Conservation (phyloP, 2,888 invertebrate species). For the Campoletis raptor region DNA sequence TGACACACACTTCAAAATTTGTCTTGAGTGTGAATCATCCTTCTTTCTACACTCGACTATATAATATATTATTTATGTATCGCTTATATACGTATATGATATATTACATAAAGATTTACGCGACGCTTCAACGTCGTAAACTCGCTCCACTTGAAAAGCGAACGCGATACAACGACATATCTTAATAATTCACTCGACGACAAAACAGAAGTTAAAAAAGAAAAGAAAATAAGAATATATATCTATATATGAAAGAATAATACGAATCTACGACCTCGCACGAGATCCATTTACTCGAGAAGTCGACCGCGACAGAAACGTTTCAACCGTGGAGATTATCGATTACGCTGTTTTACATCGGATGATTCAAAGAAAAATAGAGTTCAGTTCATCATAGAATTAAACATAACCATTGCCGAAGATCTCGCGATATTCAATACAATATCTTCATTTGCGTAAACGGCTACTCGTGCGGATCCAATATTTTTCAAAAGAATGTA, state of each 20-base stretch:
- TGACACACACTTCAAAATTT: background rate
- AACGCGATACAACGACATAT: constrained; percentile 73
- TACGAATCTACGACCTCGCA: constrained; percentile 35
- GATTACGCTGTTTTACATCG: constrained; percentile 38
- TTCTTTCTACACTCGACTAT: constrained; percentile 24
- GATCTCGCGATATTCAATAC: constrained; percentile 18
- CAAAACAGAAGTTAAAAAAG: constrained; percentile 21
- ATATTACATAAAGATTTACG: constrained; percentile 3
- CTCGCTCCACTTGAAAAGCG: constrained; percentile 62
- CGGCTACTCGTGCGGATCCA: constrained; percentile 45
- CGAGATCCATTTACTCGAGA: constrained; percentile 31
- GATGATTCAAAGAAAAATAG: constrained; percentile 14
- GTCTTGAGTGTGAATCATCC: constrained; percentile 35
- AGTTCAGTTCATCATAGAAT: constrained; percentile 25
- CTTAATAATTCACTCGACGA: constrained; percentile 62
- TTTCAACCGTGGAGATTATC: constrained; percentile 21
- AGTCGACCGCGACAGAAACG: constrained; percentile 5
- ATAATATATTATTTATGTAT: constrained; percentile 26
- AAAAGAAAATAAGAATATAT: constrained; percentile 2
- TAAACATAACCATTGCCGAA: constrained; percentile 22
- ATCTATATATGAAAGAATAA: constrained; percentile 22
- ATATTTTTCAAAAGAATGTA: constrained; percentile 64
- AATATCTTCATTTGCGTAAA: constrained; percentile 49
- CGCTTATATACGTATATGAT: background rate
- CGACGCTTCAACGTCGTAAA: constrained; percentile 52